Base-by-base conservation (phyloP, 2,797 vertebrate genomes). In the Chelon labrosus region DNA sequence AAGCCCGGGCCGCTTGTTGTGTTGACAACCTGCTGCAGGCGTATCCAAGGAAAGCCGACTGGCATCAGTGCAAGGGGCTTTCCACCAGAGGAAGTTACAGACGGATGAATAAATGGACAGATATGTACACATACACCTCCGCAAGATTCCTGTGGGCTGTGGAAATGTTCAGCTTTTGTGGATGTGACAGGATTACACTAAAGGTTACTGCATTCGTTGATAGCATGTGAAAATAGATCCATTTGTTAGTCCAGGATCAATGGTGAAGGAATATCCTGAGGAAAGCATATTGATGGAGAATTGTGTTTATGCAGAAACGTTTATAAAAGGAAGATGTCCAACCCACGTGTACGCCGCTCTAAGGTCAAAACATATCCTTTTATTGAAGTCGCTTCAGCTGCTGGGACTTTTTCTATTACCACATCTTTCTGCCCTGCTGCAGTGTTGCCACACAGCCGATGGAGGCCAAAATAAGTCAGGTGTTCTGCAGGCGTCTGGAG, bases 21-120 rank as follows among this genome's bases (percentile, higher is more conserved):
- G 84, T 80, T 88, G 87, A 84, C 83, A 86, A 75, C 74, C 77
- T 74, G 62, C 77, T 74, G 62, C 72, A 73, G 60, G 53, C 46
- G 51, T 84, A 84, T 83, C 80, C 52, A 76, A 71, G 72, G 77
- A 86, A 82, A 75, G 66, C 52, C 20, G 46, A 58, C 77, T 69
- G 83, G 66, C 80, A 61, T 83, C 52, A 63, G 64, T 25, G 20
- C 69, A 4, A 27, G 85, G 82, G 85, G 77, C 72, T 90, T 91
- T 90, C 84, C 83, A 77, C 22, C 19, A 7, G 19, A 31, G 72
- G 14, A 76, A 44, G 47, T 57, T 60, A 22, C 49, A 42, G 22
- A 37, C 22, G 54, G 31, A 37, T 53, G 61, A 41, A 73, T 41
- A 47, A 47, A 67, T 57, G 54, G 56, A 65, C 55, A 49, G 11